Evolutionary conservation across 2,797 vertebrate species (phyloP).

Genomic region (Epinephelus malabaricus): DNA sequence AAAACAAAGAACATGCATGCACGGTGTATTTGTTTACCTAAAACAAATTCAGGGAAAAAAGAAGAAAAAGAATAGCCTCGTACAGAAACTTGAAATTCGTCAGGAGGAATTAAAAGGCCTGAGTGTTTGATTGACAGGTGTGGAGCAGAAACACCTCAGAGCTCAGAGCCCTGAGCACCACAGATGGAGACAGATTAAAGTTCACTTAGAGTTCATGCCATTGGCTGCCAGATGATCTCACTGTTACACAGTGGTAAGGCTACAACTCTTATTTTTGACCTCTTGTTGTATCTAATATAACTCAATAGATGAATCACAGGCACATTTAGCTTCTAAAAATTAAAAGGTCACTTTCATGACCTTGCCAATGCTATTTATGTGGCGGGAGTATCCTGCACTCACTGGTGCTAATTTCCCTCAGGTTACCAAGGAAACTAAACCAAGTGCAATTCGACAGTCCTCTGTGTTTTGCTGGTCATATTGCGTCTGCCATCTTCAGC

Average conservation of each 20-base stretch:
- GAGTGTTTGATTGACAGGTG: conserved; percentile 42
- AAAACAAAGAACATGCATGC: too few relatives aligned
- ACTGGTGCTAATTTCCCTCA: conserved; percentile 71
- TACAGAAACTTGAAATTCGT: neutral
- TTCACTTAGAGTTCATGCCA: conserved; percentile 55
- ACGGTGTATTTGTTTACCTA: too few relatives aligned
- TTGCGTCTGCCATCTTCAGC: conserved; percentile 63
- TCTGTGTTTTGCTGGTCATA: conserved; percentile 53
- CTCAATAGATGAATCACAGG: conserved; percentile 47
- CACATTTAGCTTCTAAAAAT: conserved; percentile 39
- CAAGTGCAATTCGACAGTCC: conserved; percentile 23
- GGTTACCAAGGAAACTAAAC: conserved; percentile 82
- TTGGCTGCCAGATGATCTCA: conserved; percentile 39
- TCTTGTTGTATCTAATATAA: conserved; percentile 35
- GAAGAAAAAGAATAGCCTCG: neutral
- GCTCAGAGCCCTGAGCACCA: conserved; percentile 1
- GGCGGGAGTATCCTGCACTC: conserved; percentile 59
- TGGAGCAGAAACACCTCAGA: conserved; percentile 15
- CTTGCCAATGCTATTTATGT: conserved; percentile 56
- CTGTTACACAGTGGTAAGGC: neutral
- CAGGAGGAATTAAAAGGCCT: neutral
- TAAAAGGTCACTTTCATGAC: conserved; percentile 57
- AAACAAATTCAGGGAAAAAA: neutral
- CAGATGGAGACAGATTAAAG: conserved; percentile 51
- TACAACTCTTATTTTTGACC: neutral